Conservation (phyloP, 2,888 invertebrate species). For the Eustalomyia histrio region DNA sequence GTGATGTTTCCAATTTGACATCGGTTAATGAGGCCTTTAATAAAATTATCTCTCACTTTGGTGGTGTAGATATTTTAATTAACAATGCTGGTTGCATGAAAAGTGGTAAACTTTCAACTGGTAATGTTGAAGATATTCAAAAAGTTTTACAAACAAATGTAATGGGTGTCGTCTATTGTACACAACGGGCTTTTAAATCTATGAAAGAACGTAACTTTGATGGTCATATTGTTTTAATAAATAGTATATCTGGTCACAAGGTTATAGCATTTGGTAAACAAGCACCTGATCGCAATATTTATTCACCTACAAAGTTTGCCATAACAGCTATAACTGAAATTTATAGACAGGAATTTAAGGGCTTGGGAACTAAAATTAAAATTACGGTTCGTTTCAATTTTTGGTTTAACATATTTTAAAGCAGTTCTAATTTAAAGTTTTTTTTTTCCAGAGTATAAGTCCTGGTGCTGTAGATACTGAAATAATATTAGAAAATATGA, state of each 20-base stretch:
- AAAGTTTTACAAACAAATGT: constrained; percentile 76
- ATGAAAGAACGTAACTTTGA: constrained; percentile 76
- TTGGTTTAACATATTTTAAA: too few species aligned
- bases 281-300: constrained; percentile 55
- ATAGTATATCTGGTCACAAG: constrained; percentile 71
- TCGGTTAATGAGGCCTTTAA: constrained; percentile 80
- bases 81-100: constrained; percentile 80
- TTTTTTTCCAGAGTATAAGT: constrained; percentile 62
- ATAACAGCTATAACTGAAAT: constrained; percentile 72
- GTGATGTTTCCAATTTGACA: constrained; percentile 80
- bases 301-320: constrained; percentile 71
- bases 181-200: constrained; percentile 78
- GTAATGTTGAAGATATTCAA: constrained; percentile 69
- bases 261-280: background rate
- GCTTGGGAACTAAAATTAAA: constrained; percentile 65
- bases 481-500: constrained; percentile 67
- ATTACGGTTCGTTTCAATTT: constrained; percentile 56
- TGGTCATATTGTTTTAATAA: constrained; percentile 80
- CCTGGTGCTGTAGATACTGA: constrained; percentile 73
- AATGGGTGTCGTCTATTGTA: constrained; percentile 77
- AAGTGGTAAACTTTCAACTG: constrained; percentile 17
- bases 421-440: background rate
- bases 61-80: constrained; percentile 81
- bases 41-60: constrained; percentile 79
- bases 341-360: constrained; percentile 71